phyloP scores from a whole-genome alignment of 2,113 vertebrate species.

The Pao palembangensis region DNA sequence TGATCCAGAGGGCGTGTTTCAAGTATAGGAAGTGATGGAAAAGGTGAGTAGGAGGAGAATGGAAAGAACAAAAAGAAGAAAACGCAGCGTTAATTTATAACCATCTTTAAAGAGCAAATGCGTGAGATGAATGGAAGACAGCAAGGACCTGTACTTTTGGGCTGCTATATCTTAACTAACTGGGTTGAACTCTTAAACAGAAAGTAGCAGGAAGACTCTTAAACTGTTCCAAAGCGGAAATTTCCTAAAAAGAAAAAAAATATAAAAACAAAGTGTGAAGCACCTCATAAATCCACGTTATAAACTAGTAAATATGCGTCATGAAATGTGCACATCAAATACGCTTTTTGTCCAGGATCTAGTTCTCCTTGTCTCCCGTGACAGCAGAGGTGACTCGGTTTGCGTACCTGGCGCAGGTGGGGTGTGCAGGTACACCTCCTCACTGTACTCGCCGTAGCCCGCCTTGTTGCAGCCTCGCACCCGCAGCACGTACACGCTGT shows the following conservation, averaged over 20 bases:
- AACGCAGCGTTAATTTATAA: slow-evolving; percentile 46
- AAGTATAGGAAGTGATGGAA: slow-evolving; percentile 11
- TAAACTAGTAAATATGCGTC: too few species aligned
- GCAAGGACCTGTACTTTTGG: too few species aligned
- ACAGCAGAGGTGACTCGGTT: not conserved
- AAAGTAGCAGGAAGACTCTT: too few species aligned
- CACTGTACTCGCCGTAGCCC: slow-evolving; percentile 90
- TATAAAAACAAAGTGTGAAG: not conserved
- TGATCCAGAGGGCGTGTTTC: slow-evolving; percentile 9
- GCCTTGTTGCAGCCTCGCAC: slow-evolving; percentile 94
- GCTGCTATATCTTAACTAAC: too few species aligned
- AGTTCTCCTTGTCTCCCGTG: too few species aligned
- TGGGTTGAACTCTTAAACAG: slow-evolving; percentile 7
- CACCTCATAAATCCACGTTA: too few species aligned
- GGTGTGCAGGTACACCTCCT: slow-evolving; percentile 94
- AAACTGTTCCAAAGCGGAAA: not conserved
- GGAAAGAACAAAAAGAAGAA: slow-evolving; percentile 50
- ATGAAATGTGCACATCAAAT: too few species aligned
- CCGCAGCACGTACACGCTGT: slow-evolving; percentile 89
- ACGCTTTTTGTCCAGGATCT: too few species aligned
- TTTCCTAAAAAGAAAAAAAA: not conserved
- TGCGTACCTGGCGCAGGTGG: slow-evolving; percentile 87
- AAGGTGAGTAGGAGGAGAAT: slow-evolving; percentile 7
- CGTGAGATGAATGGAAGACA: too few species aligned
- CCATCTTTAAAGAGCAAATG: not conserved